Conservation (phyloP, 2,888 invertebrate species). For the Drosophila incognita region DNA sequence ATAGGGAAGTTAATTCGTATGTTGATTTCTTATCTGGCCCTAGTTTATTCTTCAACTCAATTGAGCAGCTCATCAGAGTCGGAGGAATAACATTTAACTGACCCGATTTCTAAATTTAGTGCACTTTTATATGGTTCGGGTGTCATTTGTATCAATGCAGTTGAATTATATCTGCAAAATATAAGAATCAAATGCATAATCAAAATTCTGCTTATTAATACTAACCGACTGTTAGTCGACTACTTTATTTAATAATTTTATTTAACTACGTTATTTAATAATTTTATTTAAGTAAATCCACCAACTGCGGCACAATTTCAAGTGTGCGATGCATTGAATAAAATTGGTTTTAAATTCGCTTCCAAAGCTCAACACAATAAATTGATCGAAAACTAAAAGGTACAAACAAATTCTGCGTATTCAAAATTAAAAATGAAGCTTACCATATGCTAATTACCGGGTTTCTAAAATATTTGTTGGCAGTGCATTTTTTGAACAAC, state of each 20-base stretch:
- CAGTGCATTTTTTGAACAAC: background rate
- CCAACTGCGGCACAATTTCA: background rate
- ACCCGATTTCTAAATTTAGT: background rate
- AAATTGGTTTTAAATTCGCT: background rate
- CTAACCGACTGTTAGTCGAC: background rate
- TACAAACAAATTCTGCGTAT: background rate
- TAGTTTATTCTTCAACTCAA: background rate
- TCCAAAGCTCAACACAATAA: background rate
- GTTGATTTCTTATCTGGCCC: slow-evolving; percentile 10
- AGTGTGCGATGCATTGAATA: background rate
- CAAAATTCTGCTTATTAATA: background rate
- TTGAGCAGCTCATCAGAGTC: background rate
- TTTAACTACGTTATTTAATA: background rate
- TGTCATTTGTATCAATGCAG: background rate
- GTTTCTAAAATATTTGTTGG: background rate
- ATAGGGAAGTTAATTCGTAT: slow-evolving; percentile 18
- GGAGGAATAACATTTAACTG: background rate
- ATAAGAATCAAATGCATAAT: background rate
- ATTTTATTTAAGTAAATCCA: background rate
- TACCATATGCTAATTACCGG: background rate
- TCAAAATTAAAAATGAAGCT: background rate
- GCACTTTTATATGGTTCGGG: background rate
- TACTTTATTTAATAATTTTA: background rate
- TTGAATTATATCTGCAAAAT: slow-evolving; percentile 25
- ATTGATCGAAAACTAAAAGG: background rate